Conservation (phyloP, 2,797 vertebrate species). For the Mergus octosetaceus region DNA sequence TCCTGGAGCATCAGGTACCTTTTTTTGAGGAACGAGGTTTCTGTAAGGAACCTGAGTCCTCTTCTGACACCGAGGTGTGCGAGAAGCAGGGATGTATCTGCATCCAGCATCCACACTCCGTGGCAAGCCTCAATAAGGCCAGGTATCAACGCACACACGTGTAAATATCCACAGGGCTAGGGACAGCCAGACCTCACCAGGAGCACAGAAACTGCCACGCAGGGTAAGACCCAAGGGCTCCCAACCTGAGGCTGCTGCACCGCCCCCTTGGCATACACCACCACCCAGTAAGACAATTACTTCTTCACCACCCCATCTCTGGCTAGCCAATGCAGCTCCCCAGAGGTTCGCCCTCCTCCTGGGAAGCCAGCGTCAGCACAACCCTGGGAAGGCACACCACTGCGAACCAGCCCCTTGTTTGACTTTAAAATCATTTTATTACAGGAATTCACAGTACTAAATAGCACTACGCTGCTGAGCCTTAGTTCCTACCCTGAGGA, state of each 20-base stretch:
- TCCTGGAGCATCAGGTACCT: not conserved
- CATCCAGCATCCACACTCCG: not conserved
- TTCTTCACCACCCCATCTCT: not conserved
- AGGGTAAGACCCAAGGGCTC: not conserved
- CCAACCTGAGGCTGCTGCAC: not conserved
- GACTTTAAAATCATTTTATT: not conserved
- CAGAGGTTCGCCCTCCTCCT: not conserved
- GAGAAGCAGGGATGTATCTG: not conserved
- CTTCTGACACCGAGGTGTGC: not conserved
- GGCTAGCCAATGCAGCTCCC: not conserved
- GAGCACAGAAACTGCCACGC: not conserved
- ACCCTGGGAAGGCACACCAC: not conserved
- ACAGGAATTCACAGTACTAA: fast-evolving
- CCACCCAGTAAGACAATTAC: not conserved
- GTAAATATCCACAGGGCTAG: not conserved
- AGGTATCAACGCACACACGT: not conserved
- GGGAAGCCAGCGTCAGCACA: not conserved
- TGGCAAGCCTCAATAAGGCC: not conserved
- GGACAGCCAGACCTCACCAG: not conserved
- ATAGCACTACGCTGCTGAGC: not conserved
- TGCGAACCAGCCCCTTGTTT: not conserved
- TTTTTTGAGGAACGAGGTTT: not conserved
- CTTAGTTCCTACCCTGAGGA: not conserved
- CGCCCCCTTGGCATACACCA: not conserved
- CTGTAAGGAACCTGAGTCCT: not conserved